These are phyloP conservation scores for Heliconius hermathena DNA, from an alignment of 1,140 invertebrate genomes.

Conservation along the genomic window DNA sequence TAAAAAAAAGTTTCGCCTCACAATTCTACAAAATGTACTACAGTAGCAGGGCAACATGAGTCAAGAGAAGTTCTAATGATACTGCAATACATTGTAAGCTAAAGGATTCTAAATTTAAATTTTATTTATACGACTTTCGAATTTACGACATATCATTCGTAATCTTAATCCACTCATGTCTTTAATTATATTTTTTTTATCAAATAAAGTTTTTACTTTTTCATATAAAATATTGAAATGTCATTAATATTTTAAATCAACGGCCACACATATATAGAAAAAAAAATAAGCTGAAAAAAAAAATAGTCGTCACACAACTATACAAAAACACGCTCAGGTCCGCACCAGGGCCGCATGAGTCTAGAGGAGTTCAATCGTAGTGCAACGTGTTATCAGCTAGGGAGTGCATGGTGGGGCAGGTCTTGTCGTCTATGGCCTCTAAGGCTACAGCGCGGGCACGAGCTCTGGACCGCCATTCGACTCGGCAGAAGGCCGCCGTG, in stretches of 20 bases:
- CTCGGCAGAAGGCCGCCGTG: constrained; percentile 89
- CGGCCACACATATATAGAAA: not conserved
- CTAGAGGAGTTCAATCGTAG: constrained; percentile 59
- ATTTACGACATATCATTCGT: no score
- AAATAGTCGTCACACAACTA: not conserved
- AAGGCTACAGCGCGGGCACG: constrained; percentile 54
- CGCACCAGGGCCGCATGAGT: not conserved
- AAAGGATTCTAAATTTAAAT: constrained; percentile 29
- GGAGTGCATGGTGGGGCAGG: constrained; percentile 56
- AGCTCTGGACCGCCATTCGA: constrained; percentile 85
- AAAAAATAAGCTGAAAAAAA: not conserved
- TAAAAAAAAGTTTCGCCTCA: not conserved
- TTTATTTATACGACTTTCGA: no score
- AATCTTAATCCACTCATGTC: no score
- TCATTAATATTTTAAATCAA: constrained; percentile 1
- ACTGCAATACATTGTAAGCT: constrained; percentile 67
- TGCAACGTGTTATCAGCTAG: constrained; percentile 67
- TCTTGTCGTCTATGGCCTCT: constrained; percentile 61
- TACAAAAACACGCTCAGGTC: not conserved
- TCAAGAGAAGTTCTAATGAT: constrained; percentile 52
- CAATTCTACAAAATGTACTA: not conserved
- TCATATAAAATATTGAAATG: not conserved
- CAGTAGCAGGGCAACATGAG: not conserved
- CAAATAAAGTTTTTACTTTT: no score
- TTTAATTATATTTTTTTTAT: no score